Conservation (phyloP, 2,113 vertebrate species). For the Ochotona curzoniae region DNA sequence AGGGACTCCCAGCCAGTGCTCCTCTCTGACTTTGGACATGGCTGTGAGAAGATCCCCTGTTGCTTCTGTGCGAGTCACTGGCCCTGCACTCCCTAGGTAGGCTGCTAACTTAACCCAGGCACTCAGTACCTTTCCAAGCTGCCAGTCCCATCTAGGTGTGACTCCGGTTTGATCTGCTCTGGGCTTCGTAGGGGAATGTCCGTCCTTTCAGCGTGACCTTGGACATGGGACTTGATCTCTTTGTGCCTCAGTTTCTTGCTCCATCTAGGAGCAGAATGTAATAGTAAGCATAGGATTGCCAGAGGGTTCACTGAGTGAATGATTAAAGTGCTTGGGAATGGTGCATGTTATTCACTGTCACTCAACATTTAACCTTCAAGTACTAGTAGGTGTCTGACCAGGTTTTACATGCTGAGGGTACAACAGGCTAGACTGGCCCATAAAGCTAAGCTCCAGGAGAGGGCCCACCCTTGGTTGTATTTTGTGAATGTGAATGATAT, state of each 20-base stretch:
- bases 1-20: background rate
- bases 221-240: background rate
- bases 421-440: background rate
- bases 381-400: rapidly evolving
- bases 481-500: background rate
- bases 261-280: no score
- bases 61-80: no score
- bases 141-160: background rate
- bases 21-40: background rate
- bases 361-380: background rate
- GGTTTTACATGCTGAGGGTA: no score
- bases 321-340: rapidly evolving
- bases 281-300: no score
- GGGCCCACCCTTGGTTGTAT: background rate
- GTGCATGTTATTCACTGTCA: background rate
- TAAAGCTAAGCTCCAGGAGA: no score
- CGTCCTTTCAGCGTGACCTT: background rate
- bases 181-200: rapidly evolving
- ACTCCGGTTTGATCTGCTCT: background rate
- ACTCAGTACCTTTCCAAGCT: background rate
- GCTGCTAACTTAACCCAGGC: background rate
- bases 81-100: background rate
- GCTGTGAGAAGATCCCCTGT: rapidly evolving
- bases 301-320: no score
- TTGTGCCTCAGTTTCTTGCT: background rate